Base-by-base conservation (phyloP, 2,113 vertebrate species). In the Jacana jacana region DNA sequence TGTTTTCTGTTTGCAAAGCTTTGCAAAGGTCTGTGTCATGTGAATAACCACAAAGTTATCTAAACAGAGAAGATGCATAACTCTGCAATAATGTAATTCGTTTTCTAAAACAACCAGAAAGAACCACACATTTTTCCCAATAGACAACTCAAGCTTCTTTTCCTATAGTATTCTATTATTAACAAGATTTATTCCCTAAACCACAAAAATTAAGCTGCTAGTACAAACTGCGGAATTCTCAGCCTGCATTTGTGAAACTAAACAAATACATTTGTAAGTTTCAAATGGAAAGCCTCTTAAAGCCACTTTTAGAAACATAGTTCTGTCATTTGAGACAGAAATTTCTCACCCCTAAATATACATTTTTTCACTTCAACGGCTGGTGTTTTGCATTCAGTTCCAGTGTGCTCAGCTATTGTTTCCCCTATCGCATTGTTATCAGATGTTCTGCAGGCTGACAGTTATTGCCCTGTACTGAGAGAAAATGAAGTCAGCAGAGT, bases 401-500 rank as follows among this genome's bases (percentile, higher is more conserved):
- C 77, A 72, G 49, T 42, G 30, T 8, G 33, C 60, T 78, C 40
- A 75, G 39, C 57, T 39, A 55, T 95, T 95, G 73, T 64, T 84
- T 95, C 60, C 79, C 37, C 37, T 86, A 39, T 89, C 8, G 0
- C 31, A 64, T 30, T 94, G 81, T 92, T 88, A 91, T 89, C 79
- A 91, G 89, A 72, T 77, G 75, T 95, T 93, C 85, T 88, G 57
- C 73, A 91, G 86, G 48, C 80, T 97, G 89, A 69, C 49, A 72
- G 77, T 65, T 96, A 92, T 96, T 83, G 70, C 81, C 9, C 0
- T 6, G 58, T 60, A 33, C 55, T 81, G 93, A 75, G 73, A 79
- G 52, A 96, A 97, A 92, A 97, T 90, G 88, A 97, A 97, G 92
- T 91, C 93, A 97, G 86, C 83, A 83, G 49, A 96, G 93, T 88